A percentile compares a stretch with the other conserved stretches of the same genome.
These are phyloP conservation scores for Cephalophus harveyi DNA, from an alignment of 2,113 vertebrate species.

Conservation along the genomic window DNA sequence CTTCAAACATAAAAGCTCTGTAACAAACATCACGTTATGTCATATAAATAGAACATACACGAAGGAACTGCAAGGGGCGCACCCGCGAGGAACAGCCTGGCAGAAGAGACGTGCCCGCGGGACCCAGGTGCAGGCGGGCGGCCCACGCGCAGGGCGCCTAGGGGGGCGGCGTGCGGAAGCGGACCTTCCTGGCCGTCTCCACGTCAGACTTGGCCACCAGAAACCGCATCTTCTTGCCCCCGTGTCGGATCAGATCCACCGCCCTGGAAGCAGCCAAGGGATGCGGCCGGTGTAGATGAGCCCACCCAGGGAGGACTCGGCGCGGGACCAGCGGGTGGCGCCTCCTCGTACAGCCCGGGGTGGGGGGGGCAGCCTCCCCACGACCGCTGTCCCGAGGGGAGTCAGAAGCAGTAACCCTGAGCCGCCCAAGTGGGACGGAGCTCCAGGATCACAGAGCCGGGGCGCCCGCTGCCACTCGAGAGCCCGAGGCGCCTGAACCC, in stretches of 20 bases:
- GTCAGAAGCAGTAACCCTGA: background rate
- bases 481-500: background rate
- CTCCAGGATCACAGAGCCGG: fast-evolving
- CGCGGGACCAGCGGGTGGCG: fast-evolving
- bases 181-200: conserved; percentile 92
- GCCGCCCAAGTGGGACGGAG: background rate
- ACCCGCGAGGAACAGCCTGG: fast-evolving
- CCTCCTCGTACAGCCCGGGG: background rate
- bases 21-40: conserved; percentile 43
- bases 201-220: conserved; percentile 93
- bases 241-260: conserved; percentile 92
- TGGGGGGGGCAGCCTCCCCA: background rate
- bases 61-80: conserved; percentile 14
- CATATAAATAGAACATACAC: conserved; percentile 66
- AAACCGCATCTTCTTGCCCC: conserved; percentile 91
- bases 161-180: conserved; percentile 81
- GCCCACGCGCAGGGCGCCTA: background rate
- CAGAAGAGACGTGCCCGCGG: background rate
- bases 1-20: conserved; percentile 51
- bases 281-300: fast-evolving
- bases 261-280: conserved; percentile 81
- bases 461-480: fast-evolving
- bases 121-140: fast-evolving
- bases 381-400: fast-evolving
- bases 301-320: fast-evolving